A percentile compares a stretch with the other conserved stretches of the same genome.
Evolutionary conservation across 2,888 invertebrate species (phyloP).

Genomic region (Timema cristinae): DNA sequence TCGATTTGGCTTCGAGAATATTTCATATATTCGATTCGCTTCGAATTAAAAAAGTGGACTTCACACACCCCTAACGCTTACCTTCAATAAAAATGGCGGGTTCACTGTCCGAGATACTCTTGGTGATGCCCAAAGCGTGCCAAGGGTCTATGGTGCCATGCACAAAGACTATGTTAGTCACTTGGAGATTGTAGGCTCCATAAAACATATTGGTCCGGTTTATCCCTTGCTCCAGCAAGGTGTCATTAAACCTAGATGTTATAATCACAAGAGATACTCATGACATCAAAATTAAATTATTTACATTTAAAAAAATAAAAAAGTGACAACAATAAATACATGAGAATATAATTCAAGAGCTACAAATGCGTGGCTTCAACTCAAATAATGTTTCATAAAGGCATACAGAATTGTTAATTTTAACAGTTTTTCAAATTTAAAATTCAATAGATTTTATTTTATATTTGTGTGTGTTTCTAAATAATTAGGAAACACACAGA

Average conservation of each 20-base stretch:
- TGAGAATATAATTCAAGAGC: not conserved
- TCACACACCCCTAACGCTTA: conserved; percentile 38
- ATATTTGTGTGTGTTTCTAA: too few relatives aligned
- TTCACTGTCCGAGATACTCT: conserved; percentile 52
- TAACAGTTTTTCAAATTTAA: too few relatives aligned
- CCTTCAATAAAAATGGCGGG: conserved; percentile 74
- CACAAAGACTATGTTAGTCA: conserved; percentile 73
- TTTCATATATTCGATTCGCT: not conserved
- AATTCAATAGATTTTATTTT: too few relatives aligned
- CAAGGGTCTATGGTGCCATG: conserved; percentile 89
- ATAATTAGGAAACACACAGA: too few relatives aligned
- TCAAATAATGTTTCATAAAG: too few relatives aligned
- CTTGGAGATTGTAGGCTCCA: conserved; percentile 67
- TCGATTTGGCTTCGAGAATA: not conserved
- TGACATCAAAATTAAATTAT: not conserved
- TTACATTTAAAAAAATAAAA: not conserved
- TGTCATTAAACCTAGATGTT: conserved; percentile 53
- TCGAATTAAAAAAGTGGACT: not conserved
- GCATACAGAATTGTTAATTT: too few relatives aligned
- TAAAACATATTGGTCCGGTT: conserved; percentile 73
- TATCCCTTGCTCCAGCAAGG: conserved; percentile 59
- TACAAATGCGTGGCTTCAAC: too few relatives aligned
- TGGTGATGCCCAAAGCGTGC: conserved; percentile 73
- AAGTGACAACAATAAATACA: not conserved
- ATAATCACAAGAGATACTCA: not conserved